Evolutionary conservation across 2,797 vertebrate genomes (phyloP), one percentile per base, ranked within the genome.

Genomic region (Steatocranus sp.): DNA sequence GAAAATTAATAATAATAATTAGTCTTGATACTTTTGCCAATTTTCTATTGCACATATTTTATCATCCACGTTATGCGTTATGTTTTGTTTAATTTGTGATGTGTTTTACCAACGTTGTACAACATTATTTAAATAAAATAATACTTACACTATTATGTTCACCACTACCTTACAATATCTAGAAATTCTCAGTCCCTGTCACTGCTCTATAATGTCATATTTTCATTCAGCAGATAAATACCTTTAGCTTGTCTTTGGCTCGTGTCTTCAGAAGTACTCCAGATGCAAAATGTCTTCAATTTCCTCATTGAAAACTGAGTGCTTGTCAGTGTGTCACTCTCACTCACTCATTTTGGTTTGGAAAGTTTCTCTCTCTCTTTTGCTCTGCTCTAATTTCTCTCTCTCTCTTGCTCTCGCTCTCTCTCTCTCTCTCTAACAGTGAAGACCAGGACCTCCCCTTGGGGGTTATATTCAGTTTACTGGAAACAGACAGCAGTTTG

Each of bases 251-350:
- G 82, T 85, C 32, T 27, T 61, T 46, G 41, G 23, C 82, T 87
- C 56, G 74, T 78, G 77, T 79, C 66, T 74, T 89, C 81, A 89
- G 38, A 89, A 75, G 76, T 78, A 58, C 34, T 84, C 79, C 76
- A 90, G 73, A 83, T 84, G 79, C 43, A 81, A 87, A 86, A 75
- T 88, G 92, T 88, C 86, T 84, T 82, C 78, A 84, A 20, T 89
- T 93, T 94, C 90, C 89, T 91, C 43, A 46, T 84, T 91, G 84
- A 91, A 85, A 90, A 78, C 68, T 46, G 73, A 54, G 74, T 51
- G 51, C 75, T 78, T 51, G 75, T 84, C 73, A 86, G 53, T 79
- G 30, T 90, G 84, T 89, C 86, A 87, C 81, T 91, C 75, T 93
- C 79, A 85, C 88, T 89, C 41, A 4, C 87, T 87, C 54, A 50